These are phyloP conservation scores for Halcyon smyrnensis DNA, from an alignment of 2,797 vertebrate species.

Conservation along the genomic window DNA sequence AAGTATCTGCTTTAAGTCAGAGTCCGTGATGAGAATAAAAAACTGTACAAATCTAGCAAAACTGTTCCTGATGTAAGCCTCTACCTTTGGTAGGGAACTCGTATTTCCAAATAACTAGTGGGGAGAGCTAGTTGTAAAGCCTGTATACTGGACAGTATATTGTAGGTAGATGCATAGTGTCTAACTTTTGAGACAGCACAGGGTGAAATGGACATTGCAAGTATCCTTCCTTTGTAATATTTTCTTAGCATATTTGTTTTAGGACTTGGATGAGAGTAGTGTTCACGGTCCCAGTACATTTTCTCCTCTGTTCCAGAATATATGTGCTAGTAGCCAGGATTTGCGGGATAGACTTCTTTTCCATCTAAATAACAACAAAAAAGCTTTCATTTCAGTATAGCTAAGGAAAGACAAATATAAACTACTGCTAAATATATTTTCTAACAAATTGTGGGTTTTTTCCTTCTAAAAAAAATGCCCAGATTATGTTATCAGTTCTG, in stretches of 20 bases:
- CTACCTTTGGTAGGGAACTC: background rate
- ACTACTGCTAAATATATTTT: background rate
- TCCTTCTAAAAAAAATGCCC: background rate
- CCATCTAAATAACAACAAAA: background rate
- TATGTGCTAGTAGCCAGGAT: background rate
- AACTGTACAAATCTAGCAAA: background rate
- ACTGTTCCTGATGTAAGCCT: background rate
- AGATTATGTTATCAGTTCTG: background rate
- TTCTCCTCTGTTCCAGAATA: background rate
- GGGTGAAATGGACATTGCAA: background rate
- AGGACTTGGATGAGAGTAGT: background rate
- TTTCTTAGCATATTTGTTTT: background rate
- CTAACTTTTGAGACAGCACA: background rate
- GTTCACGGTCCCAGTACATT: background rate
- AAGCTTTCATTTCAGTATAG: background rate
- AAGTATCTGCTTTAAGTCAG: background rate
- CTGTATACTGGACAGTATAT: background rate
- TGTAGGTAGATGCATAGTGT: background rate
- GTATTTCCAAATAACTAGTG: background rate
- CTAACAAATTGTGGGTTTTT: background rate
- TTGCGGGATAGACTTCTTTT: background rate
- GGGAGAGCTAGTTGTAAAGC: background rate
- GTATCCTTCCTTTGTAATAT: background rate
- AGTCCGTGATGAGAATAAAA: background rate
- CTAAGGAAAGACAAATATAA: background rate